These are phyloP conservation scores for Hyaena hyaena DNA, from an alignment of 2,113 vertebrate genomes.

Conservation along the genomic window DNA sequence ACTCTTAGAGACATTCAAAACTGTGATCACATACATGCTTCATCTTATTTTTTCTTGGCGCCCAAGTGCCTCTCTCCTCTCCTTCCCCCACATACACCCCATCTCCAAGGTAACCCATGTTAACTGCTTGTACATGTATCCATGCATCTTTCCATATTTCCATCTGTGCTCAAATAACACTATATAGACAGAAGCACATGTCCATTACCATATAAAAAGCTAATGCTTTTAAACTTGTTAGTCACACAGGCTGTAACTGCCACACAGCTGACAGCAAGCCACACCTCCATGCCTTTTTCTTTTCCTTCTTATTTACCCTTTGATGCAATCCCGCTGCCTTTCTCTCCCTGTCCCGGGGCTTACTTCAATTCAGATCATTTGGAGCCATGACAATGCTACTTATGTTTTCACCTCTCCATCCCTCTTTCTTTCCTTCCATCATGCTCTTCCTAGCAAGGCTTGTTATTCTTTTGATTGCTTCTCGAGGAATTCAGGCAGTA, in stretches of 20 bases:
- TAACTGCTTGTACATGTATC: neutral
- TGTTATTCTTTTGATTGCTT: neutral
- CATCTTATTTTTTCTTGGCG: neutral
- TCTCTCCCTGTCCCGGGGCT: neutral
- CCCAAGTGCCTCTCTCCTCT: neutral
- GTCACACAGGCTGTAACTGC: neutral
- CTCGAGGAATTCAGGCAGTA: neutral
- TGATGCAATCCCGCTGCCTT: neutral
- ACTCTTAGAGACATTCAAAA: neutral
- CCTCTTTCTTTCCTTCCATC: neutral
- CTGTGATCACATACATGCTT: neutral
- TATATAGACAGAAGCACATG: neutral
- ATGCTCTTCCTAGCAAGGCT: neutral
- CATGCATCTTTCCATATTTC: neutral
- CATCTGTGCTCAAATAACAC: neutral
- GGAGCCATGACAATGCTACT: neutral
- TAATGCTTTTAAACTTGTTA: neutral
- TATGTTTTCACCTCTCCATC: neutral
- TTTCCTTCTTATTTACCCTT: neutral
- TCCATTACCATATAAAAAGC: neutral
- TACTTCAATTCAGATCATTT: neutral
- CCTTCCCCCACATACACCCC: no score
- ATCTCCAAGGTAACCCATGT: neutral
- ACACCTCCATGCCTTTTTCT: no score
- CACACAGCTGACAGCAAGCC: neutral